phyloP scores from a whole-genome alignment of 2,797 vertebrate species.

The Trachops cirrhosus region DNA sequence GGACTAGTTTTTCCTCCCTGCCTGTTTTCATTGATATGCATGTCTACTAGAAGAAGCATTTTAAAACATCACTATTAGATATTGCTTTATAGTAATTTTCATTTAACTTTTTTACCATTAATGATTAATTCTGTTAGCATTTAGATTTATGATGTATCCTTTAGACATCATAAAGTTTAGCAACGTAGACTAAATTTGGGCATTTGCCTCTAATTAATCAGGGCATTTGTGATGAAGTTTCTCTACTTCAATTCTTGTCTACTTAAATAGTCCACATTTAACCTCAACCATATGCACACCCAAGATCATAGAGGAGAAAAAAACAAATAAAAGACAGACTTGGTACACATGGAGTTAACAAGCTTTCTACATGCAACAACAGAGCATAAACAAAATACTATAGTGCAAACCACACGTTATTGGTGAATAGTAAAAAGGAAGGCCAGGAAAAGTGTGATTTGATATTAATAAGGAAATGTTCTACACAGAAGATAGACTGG shows the following conservation, averaged over 20 bases:
- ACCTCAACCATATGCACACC: neutral
- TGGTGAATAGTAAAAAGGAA: slow-evolving; percentile 5
- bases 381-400: slow-evolving; percentile 7
- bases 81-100: slow-evolving; percentile 13
- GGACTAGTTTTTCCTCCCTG: neutral
- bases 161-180: neutral
- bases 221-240: neutral
- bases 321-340: neutral
- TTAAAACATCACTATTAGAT: neutral
- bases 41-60: neutral
- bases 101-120: slow-evolving; percentile 1
- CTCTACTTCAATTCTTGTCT: neutral
- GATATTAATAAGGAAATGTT: neutral
- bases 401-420: neutral
- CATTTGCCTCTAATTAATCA: neutral
- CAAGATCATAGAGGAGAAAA: neutral
- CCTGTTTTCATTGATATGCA: neutral
- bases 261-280: neutral
- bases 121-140: slow-evolving; percentile 9
- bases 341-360: neutral
- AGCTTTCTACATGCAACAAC: neutral
- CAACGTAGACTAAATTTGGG: neutral
- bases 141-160: neutral
- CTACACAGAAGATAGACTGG: neutral
- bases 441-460: neutral